Percentiles rank a stretch among this genome's conserved stretches.
These are phyloP conservation scores for Abrostola tripartita DNA, from an alignment of 2,888 invertebrate genomes.

Conservation along the genomic window DNA sequence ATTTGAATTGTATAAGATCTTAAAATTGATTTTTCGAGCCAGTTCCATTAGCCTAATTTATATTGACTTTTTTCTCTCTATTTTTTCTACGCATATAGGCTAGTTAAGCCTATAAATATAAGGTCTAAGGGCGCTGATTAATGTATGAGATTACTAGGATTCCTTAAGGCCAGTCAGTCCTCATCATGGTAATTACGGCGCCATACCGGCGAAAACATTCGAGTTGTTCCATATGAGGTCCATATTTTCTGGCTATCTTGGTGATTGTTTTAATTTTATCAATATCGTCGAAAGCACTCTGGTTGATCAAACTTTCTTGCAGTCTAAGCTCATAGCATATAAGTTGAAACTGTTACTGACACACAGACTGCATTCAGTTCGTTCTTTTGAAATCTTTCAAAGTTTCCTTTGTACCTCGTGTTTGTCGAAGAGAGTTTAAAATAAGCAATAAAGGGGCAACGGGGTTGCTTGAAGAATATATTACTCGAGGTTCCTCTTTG, in stretches of 20 bases:
- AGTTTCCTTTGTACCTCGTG: constrained; percentile 1
- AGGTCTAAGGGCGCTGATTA: too few relatives aligned
- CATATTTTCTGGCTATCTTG: not conserved
- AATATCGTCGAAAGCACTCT: constrained; percentile 30
- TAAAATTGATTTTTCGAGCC: too few relatives aligned
- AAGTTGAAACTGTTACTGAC: not conserved
- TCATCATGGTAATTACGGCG: too few relatives aligned
- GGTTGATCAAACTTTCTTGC: constrained; percentile 27
- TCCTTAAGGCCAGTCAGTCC: too few relatives aligned
- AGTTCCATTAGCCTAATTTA: too few relatives aligned
- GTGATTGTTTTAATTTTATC: constrained; percentile 10
- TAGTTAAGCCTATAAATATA: too few relatives aligned
- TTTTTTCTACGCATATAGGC: too few relatives aligned
- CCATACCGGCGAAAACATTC: not conserved
- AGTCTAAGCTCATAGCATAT: not conserved
- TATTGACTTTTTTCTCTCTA: too few relatives aligned
- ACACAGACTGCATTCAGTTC: constrained; percentile 2
- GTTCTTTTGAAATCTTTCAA: constrained; percentile 4
- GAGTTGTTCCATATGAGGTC: not conserved
- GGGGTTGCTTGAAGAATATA: constrained; percentile 1
- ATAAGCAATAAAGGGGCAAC: constrained; percentile 5
- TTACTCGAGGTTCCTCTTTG: not conserved
- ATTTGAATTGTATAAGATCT: too few relatives aligned
- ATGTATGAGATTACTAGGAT: too few relatives aligned
- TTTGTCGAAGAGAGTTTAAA: not conserved